These are phyloP conservation scores for Atta colombica DNA, from an alignment of 1,140 invertebrate species.

Conservation along the genomic window DNA sequence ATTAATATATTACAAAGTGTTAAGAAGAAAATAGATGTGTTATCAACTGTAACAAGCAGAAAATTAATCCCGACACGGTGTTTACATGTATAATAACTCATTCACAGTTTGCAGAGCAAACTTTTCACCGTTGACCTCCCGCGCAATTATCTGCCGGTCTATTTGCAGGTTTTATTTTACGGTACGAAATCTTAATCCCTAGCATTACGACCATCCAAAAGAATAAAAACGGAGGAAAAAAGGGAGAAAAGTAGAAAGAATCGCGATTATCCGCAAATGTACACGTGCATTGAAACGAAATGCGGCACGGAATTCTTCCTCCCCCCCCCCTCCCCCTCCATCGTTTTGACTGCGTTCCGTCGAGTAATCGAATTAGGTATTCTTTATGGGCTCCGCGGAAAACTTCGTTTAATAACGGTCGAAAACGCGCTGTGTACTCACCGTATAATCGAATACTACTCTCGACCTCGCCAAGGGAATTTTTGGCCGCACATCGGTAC, in stretches of 20 bases:
- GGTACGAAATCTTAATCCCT: conserved; percentile 56
- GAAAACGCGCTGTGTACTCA: conserved; percentile 86
- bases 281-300: conserved; percentile 59
- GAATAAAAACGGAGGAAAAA: background rate
- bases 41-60: conserved; percentile 32
- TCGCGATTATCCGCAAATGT: conserved; percentile 43
- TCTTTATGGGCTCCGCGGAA: conserved; percentile 51
- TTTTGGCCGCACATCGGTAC: conserved; percentile 96
- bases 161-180: conserved; percentile 52
- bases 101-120: conserved; percentile 34
- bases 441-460: conserved; percentile 96
- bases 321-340: too few species aligned
- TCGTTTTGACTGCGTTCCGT: conserved; percentile 52
- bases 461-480: conserved; percentile 95
- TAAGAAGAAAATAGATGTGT: conserved; percentile 14
- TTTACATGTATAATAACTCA: conserved; percentile 54
- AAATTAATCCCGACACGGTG: conserved; percentile 40
- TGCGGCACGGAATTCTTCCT: conserved; percentile 46
- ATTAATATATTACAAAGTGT: conserved; percentile 8
- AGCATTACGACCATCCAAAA: conserved; percentile 30
- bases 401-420: conserved; percentile 61
- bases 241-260: background rate
- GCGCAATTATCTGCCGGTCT: conserved; percentile 46
- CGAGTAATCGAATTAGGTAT: conserved; percentile 60
- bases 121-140: conserved; percentile 38